Evolutionary conservation across 2,797 vertebrate genomes (phyloP).

Genomic region (Melanotaenia maccullochi): DNA sequence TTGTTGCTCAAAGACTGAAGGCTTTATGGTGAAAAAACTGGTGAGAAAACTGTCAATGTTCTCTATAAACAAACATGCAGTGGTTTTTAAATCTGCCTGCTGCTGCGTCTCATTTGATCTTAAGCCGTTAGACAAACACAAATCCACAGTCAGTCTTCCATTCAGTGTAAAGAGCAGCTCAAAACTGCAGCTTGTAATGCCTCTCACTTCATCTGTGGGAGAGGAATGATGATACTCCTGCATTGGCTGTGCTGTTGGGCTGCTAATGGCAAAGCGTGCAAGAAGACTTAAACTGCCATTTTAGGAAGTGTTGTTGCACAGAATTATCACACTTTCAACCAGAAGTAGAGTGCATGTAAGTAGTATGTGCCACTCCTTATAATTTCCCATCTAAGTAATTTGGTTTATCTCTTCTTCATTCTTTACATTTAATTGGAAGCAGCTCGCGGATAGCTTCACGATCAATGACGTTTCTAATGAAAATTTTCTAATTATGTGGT

Average conservation of each 20-base stretch:
- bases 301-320: constrained; percentile 30
- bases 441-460: constrained; percentile 53
- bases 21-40: constrained; percentile 4
- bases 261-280: neutral
- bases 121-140: constrained; percentile 51
- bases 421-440: constrained; percentile 61
- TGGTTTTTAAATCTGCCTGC: constrained; percentile 30
- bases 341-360: constrained; percentile 37
- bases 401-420: constrained; percentile 57
- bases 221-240: constrained; percentile 27
- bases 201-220: constrained; percentile 47
- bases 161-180: constrained; percentile 57
- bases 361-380: constrained; percentile 44
- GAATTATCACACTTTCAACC: constrained; percentile 39
- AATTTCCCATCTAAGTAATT: constrained; percentile 62
- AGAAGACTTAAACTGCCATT: constrained; percentile 42
- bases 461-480: constrained; percentile 70
- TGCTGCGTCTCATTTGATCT: constrained; percentile 45
- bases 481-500: constrained; percentile 63
- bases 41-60: constrained; percentile 30
- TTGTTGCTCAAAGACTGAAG: neutral
- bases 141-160: constrained; percentile 46
- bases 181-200: constrained; percentile 6
- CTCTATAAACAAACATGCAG: constrained; percentile 31
- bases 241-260: constrained; percentile 9